phyloP scores from a whole-genome alignment of 2,797 vertebrate genomes.

The Hoplostethus atlanticus region DNA sequence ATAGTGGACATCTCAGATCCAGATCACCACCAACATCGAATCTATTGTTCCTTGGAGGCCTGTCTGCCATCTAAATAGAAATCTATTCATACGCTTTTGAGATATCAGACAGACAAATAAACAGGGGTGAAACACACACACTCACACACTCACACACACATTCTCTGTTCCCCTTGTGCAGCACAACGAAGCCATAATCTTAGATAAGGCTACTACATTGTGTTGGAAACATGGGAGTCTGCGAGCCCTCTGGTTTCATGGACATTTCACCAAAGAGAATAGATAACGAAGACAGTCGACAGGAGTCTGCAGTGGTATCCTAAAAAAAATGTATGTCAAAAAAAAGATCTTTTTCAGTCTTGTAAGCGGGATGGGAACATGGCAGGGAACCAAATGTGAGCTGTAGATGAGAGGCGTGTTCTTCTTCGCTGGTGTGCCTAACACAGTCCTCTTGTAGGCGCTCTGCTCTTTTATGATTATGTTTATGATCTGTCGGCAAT shows the following conservation, averaged over 20 bases:
- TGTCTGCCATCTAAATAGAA: no score
- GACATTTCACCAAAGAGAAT: slow-evolving; percentile 42
- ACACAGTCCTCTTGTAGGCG: slow-evolving; percentile 60
- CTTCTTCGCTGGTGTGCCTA: slow-evolving; percentile 40
- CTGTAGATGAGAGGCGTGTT: slow-evolving; percentile 41
- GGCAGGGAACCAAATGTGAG: slow-evolving; percentile 48
- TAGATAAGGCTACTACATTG: not conserved
- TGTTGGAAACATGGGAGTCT: slow-evolving; percentile 48
- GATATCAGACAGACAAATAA: not conserved
- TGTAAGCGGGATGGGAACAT: slow-evolving; percentile 29
- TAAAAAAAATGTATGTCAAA: not conserved
- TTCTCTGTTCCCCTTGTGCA: slow-evolving; percentile 4
- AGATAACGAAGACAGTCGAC: slow-evolving; percentile 47
- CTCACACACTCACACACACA: not conserved
- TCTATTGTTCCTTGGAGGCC: no score
- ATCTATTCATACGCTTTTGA: no score
- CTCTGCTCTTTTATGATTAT: slow-evolving; percentile 38
- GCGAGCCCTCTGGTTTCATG: slow-evolving; percentile 38
- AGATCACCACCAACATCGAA: no score
- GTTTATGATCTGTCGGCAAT: slow-evolving; percentile 52
- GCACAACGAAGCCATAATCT: slow-evolving; percentile 10
- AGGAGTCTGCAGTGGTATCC: slow-evolving; percentile 12
- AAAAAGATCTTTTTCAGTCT: slow-evolving; percentile 40
- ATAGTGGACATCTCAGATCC: no score
- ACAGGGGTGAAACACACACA: not conserved